phyloP scores from a whole-genome alignment of 2,888 invertebrate species.

The Folsomia manolachei region DNA sequence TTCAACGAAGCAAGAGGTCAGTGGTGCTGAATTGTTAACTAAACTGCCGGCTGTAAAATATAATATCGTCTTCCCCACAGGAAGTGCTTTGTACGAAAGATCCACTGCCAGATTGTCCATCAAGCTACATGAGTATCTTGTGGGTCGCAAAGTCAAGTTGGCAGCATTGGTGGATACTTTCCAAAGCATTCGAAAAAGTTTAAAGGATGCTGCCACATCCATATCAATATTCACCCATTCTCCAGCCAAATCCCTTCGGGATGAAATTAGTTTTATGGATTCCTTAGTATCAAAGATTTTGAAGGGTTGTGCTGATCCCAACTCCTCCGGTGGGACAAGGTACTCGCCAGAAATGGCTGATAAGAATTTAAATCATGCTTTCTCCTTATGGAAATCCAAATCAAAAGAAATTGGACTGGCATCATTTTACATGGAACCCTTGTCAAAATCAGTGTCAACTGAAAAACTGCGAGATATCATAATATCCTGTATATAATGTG shows the following conservation, averaged over 20 bases:
- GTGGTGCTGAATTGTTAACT: no score
- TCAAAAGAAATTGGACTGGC: slow-evolving; percentile 10
- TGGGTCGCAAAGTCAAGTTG: not conserved
- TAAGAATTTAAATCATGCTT: not conserved
- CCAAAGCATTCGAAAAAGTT: not conserved
- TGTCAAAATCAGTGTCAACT: not conserved
- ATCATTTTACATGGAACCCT: slow-evolving; percentile 12
- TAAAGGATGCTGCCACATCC: not conserved
- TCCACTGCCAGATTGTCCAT: not conserved
- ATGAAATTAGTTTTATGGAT: not conserved
- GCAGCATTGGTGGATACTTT: not conserved
- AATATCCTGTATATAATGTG: not conserved
- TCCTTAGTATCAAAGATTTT: slow-evolving; percentile 1
- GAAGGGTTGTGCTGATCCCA: not conserved
- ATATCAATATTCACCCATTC: slow-evolving; percentile 1
- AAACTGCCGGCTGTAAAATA: no score
- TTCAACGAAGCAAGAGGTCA: slow-evolving; percentile 4
- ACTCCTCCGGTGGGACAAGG: not conserved
- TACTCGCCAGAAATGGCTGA: not conserved
- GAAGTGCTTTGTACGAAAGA: not conserved
- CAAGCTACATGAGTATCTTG: not conserved
- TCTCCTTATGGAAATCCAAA: not conserved
- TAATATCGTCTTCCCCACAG: not conserved
- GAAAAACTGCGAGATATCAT: slow-evolving; percentile 4
- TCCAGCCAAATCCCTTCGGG: not conserved